Base-by-base conservation (phyloP, 2,113 vertebrate species). In the Hemibagrus wyckioides region DNA sequence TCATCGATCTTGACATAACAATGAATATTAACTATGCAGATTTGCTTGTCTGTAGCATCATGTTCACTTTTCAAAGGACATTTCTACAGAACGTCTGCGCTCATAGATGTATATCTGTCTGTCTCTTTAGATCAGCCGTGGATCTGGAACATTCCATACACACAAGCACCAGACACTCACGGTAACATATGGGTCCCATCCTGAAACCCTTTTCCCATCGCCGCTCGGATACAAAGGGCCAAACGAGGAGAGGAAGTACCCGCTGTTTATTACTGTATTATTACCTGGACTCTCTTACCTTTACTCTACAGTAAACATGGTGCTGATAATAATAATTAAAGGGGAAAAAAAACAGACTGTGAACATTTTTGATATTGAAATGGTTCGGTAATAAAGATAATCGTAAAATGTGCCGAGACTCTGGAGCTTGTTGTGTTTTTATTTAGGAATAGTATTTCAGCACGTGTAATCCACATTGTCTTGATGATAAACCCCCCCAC, bases 91-190 rank as follows among this genome's bases (percentile, higher is more conserved):
- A 33, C 54, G 50, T 10, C 39, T 57, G 33, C 36, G 21, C 33
- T 80, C 21, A 57, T 54, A 19, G 2, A 21, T 61, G 39, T 90
- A 28, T 91, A 86, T 21, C 89, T 89, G 44, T 21, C 89, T 89
- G 50, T 90, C 17, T 86, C 93, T 93, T 89, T 93, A 99, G 98
- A 99, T 94, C 95, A 95, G 4, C 98, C 97, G 0, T 99, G 98
- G 98, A 97, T 99, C 93, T 99, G 98, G 98, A 99, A 99, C 91
- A 98, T 99, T 92, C 97, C 98, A 39, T 96, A 99, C 88, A 94
- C 90, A 59, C 93, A 96, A 28, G 96, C 96, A 0, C 97, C 98
- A 0, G 98, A 99, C 89, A 97, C 96, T 4, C 96, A 99, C 8
- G 98, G 97, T 87, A 99, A 99, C 88, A 95, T 98, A 93, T 99